Base-by-base conservation (phyloP, 1,140 invertebrate genomes). In the Mizuhopecten yessoensis region DNA sequence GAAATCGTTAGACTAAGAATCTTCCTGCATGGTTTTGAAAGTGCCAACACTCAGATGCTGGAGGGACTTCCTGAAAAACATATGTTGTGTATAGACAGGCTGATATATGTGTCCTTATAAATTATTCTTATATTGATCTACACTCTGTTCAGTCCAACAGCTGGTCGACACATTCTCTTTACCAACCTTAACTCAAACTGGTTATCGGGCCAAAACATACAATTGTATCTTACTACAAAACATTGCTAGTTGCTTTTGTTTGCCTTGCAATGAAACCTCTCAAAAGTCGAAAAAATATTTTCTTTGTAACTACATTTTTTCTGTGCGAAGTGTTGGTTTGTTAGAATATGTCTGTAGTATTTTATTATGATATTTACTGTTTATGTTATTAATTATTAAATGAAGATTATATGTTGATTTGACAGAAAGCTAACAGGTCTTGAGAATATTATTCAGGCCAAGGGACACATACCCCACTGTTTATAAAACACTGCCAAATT, bases 121-220 rank as follows among this genome's bases (percentile, higher is more conserved):
- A 75, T 75, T 75, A 75, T 75, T 75, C n/a, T 17, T 75, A 3
- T 29, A 75, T 75, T 75, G 57, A 75, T 75, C 57, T 75, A 45
- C 42, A 9, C 9, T 39, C n/a, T n/a, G n/a, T n/a, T 39, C 36
- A 20, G 57, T 29, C n/a, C 57, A 75, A 75, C 57, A 75, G 57
- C 57, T 75, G 57, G 57, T 75, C 57, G 9, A 75, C 23, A 75
- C 9, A 75, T 17, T 75, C 57, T 10, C n/a, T n/a, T n/a, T n/a
- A n/a, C 36, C 36, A 39, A 39, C 36, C 36, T n/a, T n/a, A n/a
- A n/a, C n/a, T n/a, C n/a, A 39, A 7, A 39, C 57, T 75, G 5
- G 23, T 75, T 29, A 75, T 3, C n/a, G 23, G 17, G 57, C 57
- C 57, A 75, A 75, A n/a, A 75, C 57, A 75, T 29, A n/a, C 23